Conservation (phyloP, 2,797 vertebrate species). For the Peromyscus eremicus region DNA sequence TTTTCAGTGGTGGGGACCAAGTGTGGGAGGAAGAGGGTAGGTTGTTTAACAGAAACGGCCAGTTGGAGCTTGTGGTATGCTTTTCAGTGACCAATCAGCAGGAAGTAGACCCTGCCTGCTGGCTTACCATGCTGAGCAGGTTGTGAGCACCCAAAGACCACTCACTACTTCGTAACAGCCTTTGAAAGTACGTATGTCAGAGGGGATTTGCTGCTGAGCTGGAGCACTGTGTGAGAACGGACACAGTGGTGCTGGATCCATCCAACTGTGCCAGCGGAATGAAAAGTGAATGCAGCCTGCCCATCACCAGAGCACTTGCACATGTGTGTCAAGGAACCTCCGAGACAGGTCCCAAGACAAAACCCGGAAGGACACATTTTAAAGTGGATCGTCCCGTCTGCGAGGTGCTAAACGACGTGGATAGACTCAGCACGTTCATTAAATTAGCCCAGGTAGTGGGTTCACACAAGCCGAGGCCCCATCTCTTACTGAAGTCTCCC, state of each 20-base stretch:
- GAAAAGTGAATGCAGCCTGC: neutral
- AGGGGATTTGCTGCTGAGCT: neutral
- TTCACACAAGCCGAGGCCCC: neutral
- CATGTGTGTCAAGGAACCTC: neutral
- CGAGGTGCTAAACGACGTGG: neutral
- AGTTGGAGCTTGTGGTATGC: neutral
- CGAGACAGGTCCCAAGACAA: neutral
- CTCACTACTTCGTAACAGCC: neutral
- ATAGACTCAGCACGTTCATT: neutral
- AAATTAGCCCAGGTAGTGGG: neutral
- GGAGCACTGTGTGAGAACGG: neutral
- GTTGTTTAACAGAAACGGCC: neutral
- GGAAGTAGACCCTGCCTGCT: neutral
- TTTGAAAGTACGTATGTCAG: neutral
- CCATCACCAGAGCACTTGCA: neutral
- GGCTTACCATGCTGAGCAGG: neutral
- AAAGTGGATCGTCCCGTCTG: neutral
- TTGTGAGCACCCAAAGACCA: neutral
- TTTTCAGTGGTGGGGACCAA: conserved; percentile 7
- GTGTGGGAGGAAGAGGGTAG: neutral
- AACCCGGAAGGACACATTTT: neutral
- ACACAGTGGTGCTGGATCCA: neutral
- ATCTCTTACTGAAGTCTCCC: neutral
- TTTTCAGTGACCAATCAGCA: neutral
- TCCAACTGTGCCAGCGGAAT: neutral